Percentiles rank a stretch among this genome's conserved stretches.
Evolutionary conservation across 2,797 vertebrate genomes (phyloP).

Genomic region (Petrocephalus sullivani): DNA sequence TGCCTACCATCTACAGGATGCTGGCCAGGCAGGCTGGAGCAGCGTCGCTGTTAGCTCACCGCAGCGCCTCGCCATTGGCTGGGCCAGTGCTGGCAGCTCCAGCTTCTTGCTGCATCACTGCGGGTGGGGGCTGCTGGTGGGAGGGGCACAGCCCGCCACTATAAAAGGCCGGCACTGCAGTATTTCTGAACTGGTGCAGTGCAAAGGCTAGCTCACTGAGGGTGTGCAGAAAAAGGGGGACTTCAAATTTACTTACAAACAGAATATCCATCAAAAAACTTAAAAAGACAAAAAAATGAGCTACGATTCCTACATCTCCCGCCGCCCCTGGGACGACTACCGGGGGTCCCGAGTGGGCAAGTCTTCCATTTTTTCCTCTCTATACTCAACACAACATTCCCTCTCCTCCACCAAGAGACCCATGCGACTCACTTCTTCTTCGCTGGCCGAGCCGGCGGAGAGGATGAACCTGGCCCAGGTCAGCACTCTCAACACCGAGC

Average conservation of each 20-base stretch:
- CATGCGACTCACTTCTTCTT: slow-evolving; percentile 39
- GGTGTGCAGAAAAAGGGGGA: slow-evolving; percentile 80
- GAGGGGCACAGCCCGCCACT: slow-evolving; percentile 36
- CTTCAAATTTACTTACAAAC: slow-evolving; percentile 44
- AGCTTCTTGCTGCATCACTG: slow-evolving; percentile 29
- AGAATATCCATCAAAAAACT: slow-evolving; percentile 35
- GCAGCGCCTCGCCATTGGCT: slow-evolving; percentile 64
- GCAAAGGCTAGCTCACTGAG: slow-evolving; percentile 66
- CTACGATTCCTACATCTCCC: slow-evolving; percentile 57
- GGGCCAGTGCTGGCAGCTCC: slow-evolving; percentile 48
- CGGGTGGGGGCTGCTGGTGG: slow-evolving; percentile 27
- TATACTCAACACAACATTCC: slow-evolving; percentile 43
- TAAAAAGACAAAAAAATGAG: slow-evolving; percentile 64
- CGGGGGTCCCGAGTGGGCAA: slow-evolving; percentile 48
- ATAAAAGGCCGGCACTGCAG: slow-evolving; percentile 70
- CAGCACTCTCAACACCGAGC: slow-evolving; percentile 65
- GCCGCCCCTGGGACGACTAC: slow-evolving; percentile 62
- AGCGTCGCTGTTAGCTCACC: slow-evolving; percentile 44
- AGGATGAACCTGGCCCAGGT: slow-evolving; percentile 59
- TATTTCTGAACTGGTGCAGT: slow-evolving; percentile 75
- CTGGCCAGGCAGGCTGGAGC: slow-evolving; percentile 35
- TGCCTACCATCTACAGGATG: slow-evolving; percentile 36
- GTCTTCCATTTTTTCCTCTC: slow-evolving; percentile 50
- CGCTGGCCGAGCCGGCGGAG: slow-evolving; percentile 39
- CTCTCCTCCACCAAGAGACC: slow-evolving; percentile 46